A percentile compares a stretch with the other conserved stretches of the same genome.
Conservation (phyloP, 2,113 vertebrate species). For the Eudyptes chrysolophus region DNA sequence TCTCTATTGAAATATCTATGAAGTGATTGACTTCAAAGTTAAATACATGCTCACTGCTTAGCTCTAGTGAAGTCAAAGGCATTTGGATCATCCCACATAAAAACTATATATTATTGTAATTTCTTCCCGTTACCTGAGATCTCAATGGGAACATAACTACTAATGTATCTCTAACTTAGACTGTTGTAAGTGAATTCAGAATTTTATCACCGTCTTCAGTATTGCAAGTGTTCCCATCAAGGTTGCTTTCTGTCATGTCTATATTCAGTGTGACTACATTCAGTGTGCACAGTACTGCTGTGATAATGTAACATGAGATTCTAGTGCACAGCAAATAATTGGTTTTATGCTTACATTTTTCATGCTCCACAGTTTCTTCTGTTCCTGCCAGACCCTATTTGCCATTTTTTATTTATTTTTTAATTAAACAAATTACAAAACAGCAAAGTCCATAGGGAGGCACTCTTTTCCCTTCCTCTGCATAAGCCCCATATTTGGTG, state of each 20-base stretch:
- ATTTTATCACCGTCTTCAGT: constrained; percentile 38
- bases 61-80: constrained; percentile 2
- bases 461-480: background rate
- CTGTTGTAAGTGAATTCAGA: constrained; percentile 11
- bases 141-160: constrained; percentile 34
- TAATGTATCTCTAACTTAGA: constrained; percentile 21
- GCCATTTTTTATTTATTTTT: background rate
- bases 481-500: background rate
- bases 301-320: constrained; percentile 6
- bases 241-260: background rate
- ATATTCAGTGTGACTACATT: background rate
- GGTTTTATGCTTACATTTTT: background rate
- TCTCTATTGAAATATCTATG: background rate
- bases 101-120: constrained; percentile 35
- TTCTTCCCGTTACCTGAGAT: constrained; percentile 32
- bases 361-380: background rate
- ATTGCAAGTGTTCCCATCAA: background rate
- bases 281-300: background rate
- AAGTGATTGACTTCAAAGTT: background rate
- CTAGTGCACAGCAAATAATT: background rate
- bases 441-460: background rate
- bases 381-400: background rate
- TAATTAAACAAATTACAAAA: background rate
- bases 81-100: constrained; percentile 23
- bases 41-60: background rate